Evolutionary conservation across 2,888 invertebrate species (phyloP), one percentile per base, ranked within the genome.

Genomic region (Dendrolimus pini): DNA sequence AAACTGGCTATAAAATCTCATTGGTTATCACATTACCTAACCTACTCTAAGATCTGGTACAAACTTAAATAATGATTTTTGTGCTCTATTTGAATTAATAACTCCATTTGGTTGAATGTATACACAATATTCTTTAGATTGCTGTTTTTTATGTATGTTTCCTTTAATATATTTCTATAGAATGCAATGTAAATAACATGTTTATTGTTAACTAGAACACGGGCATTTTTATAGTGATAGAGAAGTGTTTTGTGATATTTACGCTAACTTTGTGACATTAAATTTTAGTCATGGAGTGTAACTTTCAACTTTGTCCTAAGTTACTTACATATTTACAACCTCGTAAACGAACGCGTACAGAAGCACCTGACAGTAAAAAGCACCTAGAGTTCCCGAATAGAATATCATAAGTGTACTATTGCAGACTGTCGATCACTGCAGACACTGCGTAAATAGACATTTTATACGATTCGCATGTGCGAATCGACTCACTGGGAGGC

Each of bases 301-400:
- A 77, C 74, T 74, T 78, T 80, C 67, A 77, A 78, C 76, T 78
- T 75, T 67, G 75, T 80, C 78, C 75, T 86, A 83, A 80, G 71
- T 82, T 79, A 84, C 77, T 75, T 77, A 83, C 79, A 85, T 89
- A 90, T 89, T 85, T 89, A 89, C 89, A 89, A 79, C 76, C 76
- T 82, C 74, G 82, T 86, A 86, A 85, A 86, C 85, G 74, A 82
- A 84, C 78, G 82, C 83, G 83, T 86, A 85, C 82, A 84, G 83
- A 89, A 90, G 90, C 90, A 89, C 90, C 90, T 83, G 86, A 89
- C 82, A 85, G 83, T 84, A 85, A 85, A 84, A 89, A 90, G 90
- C 90, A 90, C 90, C 89, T 89, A 88, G 78, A 83, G 83, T 87
- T 89, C 83, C 82, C 85, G 77, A 87, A 83, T 85, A 85, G 82